These are phyloP conservation scores for Carollia perspicillata DNA, from an alignment of 2,113 vertebrate species.

Conservation along the genomic window DNA sequence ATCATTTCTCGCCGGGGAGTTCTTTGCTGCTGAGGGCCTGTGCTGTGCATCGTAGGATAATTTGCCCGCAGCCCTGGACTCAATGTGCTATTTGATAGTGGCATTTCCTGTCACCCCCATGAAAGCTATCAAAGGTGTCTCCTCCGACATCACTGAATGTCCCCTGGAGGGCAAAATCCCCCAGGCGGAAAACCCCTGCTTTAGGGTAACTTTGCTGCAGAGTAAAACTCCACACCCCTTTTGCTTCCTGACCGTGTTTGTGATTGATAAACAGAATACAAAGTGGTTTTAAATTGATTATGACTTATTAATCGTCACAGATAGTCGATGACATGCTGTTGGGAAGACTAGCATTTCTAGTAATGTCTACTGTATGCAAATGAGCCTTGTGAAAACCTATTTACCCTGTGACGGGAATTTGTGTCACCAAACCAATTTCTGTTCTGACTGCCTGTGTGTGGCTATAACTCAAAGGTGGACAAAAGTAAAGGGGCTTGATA, in stretches of 20 bases:
- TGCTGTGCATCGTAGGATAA: neutral
- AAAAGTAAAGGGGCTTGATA: neutral
- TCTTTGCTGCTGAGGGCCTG: neutral
- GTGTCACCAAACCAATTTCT: neutral
- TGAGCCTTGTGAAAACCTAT: neutral
- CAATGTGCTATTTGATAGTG: neutral
- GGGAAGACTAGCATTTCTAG: neutral
- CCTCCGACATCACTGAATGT: neutral
- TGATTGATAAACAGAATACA: neutral
- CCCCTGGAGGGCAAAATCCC: neutral
- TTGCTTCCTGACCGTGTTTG: neutral
- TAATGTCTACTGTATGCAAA: neutral
- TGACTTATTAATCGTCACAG: neutral
- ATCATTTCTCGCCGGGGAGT: neutral
- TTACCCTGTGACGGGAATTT: neutral
- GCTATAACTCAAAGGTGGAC: neutral
- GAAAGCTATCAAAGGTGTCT: neutral
- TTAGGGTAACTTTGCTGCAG: neutral
- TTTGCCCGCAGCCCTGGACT: neutral
- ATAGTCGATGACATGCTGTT: neutral
- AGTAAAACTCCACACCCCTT: neutral
- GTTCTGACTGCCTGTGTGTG: neutral
- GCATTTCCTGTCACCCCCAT: neutral
- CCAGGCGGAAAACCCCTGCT: neutral
- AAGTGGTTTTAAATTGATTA: neutral